These are phyloP conservation scores for Tenthredo distinguenda DNA, from an alignment of 2,888 invertebrate genomes.

Conservation along the genomic window DNA sequence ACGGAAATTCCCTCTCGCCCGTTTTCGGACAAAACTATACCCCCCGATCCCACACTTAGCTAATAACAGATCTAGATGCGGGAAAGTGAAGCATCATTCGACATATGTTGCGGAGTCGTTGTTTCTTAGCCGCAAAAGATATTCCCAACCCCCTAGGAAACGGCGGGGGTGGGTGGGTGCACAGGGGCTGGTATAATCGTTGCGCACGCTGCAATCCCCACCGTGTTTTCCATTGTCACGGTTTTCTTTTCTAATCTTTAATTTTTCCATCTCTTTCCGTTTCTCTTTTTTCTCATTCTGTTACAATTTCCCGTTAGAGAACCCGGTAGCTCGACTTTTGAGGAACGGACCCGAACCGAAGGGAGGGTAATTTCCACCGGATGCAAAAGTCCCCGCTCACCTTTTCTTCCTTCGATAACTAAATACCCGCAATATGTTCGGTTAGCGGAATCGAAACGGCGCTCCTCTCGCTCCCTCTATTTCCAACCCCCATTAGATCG, in stretches of 20 bases:
- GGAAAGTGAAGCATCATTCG: conserved; percentile 65
- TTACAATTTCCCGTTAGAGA: conserved; percentile 25
- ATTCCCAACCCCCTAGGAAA: not conserved
- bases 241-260: not conserved
- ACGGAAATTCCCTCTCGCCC: not conserved
- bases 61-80: conserved; percentile 73
- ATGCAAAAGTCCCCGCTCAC: not conserved
- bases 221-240: not conserved
- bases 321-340: too few species aligned
- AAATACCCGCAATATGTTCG: conserved; percentile 19
- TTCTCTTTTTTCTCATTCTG: too few species aligned
- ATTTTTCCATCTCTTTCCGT: not conserved
- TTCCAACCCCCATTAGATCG: not conserved
- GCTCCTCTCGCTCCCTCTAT: not conserved
- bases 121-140: conserved; percentile 57
- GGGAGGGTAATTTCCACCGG: not conserved
- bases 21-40: not conserved
- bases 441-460: not conserved
- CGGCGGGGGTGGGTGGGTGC: too few species aligned
- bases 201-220: not conserved
- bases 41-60: not conserved
- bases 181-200: not conserved
- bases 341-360: too few species aligned
- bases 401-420: not conserved
- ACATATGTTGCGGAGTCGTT: conserved; percentile 73